Base-by-base conservation (phyloP, 2,888 invertebrate species). In the Phyto melanocephala region DNA sequence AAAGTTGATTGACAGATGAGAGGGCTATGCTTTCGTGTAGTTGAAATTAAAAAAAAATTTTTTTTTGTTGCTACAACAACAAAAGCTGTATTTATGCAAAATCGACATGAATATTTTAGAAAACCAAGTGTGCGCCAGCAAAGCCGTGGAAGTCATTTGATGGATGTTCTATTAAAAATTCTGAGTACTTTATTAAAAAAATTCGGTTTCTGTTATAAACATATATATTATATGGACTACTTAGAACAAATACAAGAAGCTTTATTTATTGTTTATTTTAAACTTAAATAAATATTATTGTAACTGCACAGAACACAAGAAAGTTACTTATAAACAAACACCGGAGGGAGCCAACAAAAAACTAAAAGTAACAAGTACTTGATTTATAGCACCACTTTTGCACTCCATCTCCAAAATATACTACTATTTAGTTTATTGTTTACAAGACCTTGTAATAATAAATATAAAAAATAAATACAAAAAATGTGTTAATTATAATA, bases 401-500 rank as follows among this genome's bases (percentile, higher is more conserved):
- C 40, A 20, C 20, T 22, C 7, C 10, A 35, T 37, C 17, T 13
- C 11, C 15, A 4, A 3, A 24, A 28, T 45, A 24, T 56, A 5
- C 28, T n/a, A 13, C 24, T 37, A 50, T 65, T 56, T 52, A 20
- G 20, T 50, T 65, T 47, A 15, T 50, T 40, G 63, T 33, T 37
- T 20, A 68, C 24, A 33, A 77, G 68, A 77, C 52, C 50, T 65
- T 65, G 58, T 50, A 71, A 52, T 68, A 60, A 76, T 71, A 70
- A 70, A 71, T 56, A 63, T 17, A 13, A 56, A 63, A 40, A 40
- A 40, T 37, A 63, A 40, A 40, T 20, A 63, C 40, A 42, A 35
- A 35, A 72, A 70, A 80, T 65, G 75, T 75, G 70, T 75, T 70
- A 76, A 80, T 76, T 80, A 65, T 63, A 54, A 76, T 75, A 56